Conservation (phyloP, 2,113 vertebrate species). For the Oryzias curvinotus region DNA sequence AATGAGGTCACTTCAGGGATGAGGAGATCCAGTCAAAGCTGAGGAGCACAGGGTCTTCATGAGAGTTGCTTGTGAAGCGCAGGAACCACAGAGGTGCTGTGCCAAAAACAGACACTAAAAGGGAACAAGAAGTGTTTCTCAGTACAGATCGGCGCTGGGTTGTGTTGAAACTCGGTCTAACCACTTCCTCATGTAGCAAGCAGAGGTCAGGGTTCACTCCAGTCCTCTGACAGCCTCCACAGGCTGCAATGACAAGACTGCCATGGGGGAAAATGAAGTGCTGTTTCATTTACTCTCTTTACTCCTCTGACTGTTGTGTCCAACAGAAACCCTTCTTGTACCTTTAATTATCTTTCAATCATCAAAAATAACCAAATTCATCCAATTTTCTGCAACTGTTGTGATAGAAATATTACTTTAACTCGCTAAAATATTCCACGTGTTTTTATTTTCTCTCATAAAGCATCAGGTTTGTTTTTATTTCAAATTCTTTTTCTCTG, state of each 20-base stretch:
- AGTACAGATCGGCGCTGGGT: constrained; percentile 31
- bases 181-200: constrained; percentile 71
- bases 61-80: constrained; percentile 12
- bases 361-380: neutral
- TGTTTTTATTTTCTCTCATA: neutral
- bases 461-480: too few relatives aligned
- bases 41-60: constrained; percentile 1
- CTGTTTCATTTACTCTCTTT: constrained; percentile 32
- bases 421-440: neutral
- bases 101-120: constrained; percentile 35
- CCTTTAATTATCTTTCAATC: neutral
- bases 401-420: too few relatives aligned
- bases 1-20: constrained; percentile 45
- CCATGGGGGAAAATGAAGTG: constrained; percentile 31
- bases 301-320: constrained; percentile 16
- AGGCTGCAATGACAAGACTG: constrained; percentile 63
- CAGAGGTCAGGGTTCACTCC: constrained; percentile 64
- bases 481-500: constrained; percentile 10
- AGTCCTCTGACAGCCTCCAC: constrained; percentile 57
- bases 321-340: neutral
- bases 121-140: constrained; percentile 40
- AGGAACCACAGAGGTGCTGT: constrained; percentile 29
- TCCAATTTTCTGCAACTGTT: too few relatives aligned
- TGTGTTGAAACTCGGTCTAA: constrained; percentile 65
- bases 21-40: constrained; percentile 14